phyloP scores from a whole-genome alignment of 2,113 vertebrate genomes.

The Barbus barbus region DNA sequence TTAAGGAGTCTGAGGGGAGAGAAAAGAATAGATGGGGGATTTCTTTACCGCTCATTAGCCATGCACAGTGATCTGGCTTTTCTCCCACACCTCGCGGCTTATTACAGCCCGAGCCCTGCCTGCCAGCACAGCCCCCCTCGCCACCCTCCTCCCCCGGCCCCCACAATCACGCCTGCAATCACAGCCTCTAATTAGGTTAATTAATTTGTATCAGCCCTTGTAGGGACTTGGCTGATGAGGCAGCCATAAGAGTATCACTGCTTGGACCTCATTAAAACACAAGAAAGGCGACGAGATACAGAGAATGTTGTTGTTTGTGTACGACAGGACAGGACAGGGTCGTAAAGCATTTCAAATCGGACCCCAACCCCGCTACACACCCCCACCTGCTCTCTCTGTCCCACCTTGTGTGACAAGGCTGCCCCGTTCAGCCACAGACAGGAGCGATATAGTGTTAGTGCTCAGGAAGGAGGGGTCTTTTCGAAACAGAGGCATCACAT shows the following conservation, averaged over 20 bases:
- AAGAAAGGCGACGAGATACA: constrained; percentile 45
- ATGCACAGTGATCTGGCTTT: constrained; percentile 92
- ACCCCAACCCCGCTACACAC: constrained; percentile 37
- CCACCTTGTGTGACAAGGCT: constrained; percentile 25
- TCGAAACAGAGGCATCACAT: constrained; percentile 69
- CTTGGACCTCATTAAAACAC: constrained; percentile 77
- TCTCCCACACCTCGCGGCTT: constrained; percentile 94
- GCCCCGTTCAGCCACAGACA: constrained; percentile 18
- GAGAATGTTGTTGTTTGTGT: constrained; percentile 47
- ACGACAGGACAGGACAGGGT: constrained; percentile 57
- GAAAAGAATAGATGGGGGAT: constrained; percentile 47
- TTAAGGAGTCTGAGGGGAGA: constrained; percentile 20
- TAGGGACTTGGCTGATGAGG: constrained; percentile 99
- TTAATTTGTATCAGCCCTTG: constrained; percentile 99
- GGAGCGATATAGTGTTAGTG: constrained; percentile 11
- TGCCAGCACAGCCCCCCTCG: constrained; percentile 85
- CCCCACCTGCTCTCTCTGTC: constrained; percentile 52
- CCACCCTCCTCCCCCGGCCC: constrained; percentile 77
- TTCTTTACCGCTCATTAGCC: constrained; percentile 81
- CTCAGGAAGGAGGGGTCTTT: constrained; percentile 41
- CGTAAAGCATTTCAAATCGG: constrained; percentile 65
- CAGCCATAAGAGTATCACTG: constrained; percentile 90
- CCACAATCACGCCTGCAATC: constrained; percentile 99
- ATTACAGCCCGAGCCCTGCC: constrained; percentile 92
- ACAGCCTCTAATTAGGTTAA: constrained; percentile 99